phyloP scores from a whole-genome alignment of 2,888 invertebrate genomes.

The Zygaena filipendulae region DNA sequence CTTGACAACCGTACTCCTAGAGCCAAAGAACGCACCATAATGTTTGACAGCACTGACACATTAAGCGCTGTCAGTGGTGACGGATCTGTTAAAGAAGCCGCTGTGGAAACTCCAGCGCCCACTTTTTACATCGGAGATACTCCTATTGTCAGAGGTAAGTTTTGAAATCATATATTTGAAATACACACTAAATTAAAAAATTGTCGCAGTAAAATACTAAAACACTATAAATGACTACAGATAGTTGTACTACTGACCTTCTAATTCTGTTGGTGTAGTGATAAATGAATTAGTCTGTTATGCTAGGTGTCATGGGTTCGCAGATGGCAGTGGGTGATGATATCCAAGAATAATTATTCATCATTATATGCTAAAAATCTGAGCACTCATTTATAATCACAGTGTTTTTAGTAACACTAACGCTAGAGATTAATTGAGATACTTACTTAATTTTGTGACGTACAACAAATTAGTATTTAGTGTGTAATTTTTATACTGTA shows the following conservation, averaged over 20 bases:
- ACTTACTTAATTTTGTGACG: no score
- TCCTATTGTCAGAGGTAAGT: conserved; percentile 53
- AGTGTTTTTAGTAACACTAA: no score
- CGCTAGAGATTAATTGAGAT: no score
- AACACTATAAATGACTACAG: neutral
- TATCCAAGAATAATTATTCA: no score
- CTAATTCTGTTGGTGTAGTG: neutral
- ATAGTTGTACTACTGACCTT: neutral
- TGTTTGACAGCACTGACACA: conserved; percentile 63
- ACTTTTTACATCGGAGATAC: conserved; percentile 65
- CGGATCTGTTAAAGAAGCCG: conserved; percentile 45
- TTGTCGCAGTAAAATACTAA: neutral
- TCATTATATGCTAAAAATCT: no score
- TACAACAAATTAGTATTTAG: no score
- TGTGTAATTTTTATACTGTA: no score
- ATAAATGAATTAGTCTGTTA: no score
- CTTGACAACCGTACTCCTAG: conserved; percentile 46
- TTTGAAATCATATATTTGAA: no score
- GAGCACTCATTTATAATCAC: no score
- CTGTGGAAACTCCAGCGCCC: conserved; percentile 48
- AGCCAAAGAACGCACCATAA: conserved; percentile 58
- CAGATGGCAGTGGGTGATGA: no score
- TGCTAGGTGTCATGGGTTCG: neutral
- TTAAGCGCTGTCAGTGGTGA: conserved; percentile 57
- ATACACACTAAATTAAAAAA: neutral